phyloP scores from a whole-genome alignment of 2,797 vertebrate genomes.

The Potorous gilbertii region DNA sequence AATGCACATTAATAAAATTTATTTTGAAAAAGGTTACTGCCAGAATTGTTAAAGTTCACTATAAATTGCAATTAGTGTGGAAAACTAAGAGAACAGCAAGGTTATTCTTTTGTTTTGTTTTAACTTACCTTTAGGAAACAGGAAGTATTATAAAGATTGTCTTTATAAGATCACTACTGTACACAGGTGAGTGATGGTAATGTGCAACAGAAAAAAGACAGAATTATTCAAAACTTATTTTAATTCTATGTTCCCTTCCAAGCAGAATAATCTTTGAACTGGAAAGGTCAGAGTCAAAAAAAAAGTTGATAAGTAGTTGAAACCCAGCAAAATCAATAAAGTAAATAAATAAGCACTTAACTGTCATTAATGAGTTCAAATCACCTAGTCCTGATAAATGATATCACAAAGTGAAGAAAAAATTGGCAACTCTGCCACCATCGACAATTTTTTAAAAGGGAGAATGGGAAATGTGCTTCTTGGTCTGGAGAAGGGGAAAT shows the following conservation, averaged over 20 bases:
- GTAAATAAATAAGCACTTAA: not conserved
- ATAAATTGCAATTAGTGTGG: not conserved
- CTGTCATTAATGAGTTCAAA: not conserved
- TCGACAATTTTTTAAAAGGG: not conserved
- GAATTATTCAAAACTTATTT: not conserved
- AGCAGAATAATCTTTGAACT: not conserved
- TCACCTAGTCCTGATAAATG: not conserved
- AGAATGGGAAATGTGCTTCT: not conserved
- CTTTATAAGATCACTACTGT: not conserved
- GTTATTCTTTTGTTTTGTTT: not conserved
- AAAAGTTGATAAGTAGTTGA: not conserved
- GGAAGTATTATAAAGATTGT: not conserved
- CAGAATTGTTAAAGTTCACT: not conserved
- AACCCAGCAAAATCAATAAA: not conserved
- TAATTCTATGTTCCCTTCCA: not conserved
- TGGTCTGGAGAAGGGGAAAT: not conserved
- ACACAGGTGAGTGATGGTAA: not conserved
- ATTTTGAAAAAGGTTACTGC: not conserved
- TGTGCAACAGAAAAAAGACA: not conserved
- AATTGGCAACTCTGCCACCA: not conserved
- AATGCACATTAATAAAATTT: no score
- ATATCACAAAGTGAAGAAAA: not conserved
- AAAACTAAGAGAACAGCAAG: not conserved
- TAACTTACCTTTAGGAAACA: not conserved
- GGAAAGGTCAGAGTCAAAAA: not conserved